Evolutionary conservation across 1,140 invertebrate genomes (phyloP).

Genomic region (Akabosia matsudoensis): DNA sequence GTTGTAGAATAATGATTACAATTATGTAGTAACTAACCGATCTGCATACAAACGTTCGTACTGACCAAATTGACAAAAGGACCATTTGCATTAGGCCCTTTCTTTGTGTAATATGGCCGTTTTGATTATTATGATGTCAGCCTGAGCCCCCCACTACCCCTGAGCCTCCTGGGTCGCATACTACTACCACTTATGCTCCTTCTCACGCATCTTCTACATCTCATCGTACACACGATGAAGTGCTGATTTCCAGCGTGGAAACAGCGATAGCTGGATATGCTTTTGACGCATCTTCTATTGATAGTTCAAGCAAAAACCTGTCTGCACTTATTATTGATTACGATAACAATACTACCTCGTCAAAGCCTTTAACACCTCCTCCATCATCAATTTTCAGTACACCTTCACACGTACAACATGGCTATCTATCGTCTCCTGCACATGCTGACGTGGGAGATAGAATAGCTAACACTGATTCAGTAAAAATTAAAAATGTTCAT

Average conservation of each 20-base stretch:
- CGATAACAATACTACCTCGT: not conserved
- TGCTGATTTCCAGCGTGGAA: slow-evolving; percentile 15
- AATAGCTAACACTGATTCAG: slow-evolving; percentile 11
- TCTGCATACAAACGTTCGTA: too few species aligned
- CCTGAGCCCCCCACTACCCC: not conserved
- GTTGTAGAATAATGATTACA: too few species aligned
- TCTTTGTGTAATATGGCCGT: too few species aligned
- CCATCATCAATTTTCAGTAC: not conserved
- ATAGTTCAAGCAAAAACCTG: not conserved
- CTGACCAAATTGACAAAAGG: too few species aligned
- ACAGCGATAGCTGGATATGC: not conserved
- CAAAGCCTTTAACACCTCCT: not conserved
- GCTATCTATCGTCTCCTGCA: not conserved
- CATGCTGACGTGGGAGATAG: not conserved
- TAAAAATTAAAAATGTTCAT: slow-evolving; percentile 35
- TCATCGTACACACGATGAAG: slow-evolving; percentile 5
- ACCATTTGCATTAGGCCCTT: too few species aligned
- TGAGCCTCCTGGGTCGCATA: not conserved
- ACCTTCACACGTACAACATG: not conserved
- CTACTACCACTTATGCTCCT: not conserved
- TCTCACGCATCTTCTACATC: not conserved
- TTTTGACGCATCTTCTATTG: not conserved
- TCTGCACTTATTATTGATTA: not conserved
- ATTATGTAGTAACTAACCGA: too few species aligned
- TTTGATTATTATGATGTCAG: not conserved